Evolutionary conservation across 2,888 invertebrate species (phyloP).

Genomic region (Amphimallon solstitiale): DNA sequence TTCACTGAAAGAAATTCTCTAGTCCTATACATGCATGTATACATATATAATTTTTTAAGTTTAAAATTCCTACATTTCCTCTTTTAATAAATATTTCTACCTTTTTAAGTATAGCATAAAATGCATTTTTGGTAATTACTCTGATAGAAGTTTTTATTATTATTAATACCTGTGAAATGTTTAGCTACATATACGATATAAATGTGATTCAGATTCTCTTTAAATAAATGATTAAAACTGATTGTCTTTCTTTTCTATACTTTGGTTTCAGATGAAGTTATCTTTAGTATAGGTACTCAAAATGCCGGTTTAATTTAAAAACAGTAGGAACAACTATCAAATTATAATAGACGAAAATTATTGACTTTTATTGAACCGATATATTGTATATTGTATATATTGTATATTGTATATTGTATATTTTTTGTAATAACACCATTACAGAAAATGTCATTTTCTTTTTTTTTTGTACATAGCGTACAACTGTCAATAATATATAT

Average conservation of each 20-base stretch:
- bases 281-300: no score
- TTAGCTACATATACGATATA: conserved; percentile 29
- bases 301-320: no score
- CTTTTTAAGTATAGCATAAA: conserved; percentile 17
- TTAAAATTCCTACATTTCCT: not conserved
- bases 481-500: no score
- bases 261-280: no score
- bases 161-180: conserved; percentile 30
- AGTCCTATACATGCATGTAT: conserved; percentile 17
- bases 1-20: conserved; percentile 22
- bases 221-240: conserved; percentile 32
- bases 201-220: conserved; percentile 38
- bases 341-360: no score
- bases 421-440: no score
- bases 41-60: not conserved
- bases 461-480: no score
- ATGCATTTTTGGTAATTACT: conserved; percentile 13
- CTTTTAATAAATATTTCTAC: conserved; percentile 7
- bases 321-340: no score
- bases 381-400: no score
- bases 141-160: conserved; percentile 3
- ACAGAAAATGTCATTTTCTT: no score
- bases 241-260: not conserved
- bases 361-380: no score
- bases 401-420: no score